phyloP scores from a whole-genome alignment of 2,888 invertebrate species.

The Lepidochrysops patricia region DNA sequence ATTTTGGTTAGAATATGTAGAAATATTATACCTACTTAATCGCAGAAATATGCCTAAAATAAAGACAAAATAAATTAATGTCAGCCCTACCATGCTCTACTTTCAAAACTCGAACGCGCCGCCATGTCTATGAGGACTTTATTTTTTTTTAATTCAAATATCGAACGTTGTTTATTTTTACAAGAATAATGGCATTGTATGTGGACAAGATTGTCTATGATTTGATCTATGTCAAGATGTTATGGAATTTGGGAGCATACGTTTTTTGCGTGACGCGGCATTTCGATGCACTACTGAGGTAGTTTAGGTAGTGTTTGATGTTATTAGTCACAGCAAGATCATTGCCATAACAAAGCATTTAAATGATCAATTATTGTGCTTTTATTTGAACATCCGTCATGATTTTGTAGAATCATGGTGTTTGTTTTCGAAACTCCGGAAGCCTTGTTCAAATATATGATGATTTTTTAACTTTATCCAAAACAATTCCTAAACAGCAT shows the following conservation, averaged over 20 bases:
- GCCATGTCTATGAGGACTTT: conserved; percentile 43
- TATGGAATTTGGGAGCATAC: conserved; percentile 46
- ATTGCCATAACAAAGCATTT: background rate
- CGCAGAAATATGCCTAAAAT: no score
- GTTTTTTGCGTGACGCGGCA: conserved; percentile 48
- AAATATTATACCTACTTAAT: no score
- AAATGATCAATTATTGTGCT: background rate
- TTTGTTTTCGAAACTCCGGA: no score
- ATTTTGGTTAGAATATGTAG: no score
- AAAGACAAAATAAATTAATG: conserved; percentile 1
- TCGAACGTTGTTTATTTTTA: conserved; percentile 55
- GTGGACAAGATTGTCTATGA: conserved; percentile 57
- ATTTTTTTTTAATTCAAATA: conserved; percentile 49
- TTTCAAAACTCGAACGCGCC: conserved; percentile 51
- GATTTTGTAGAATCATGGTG: no score
- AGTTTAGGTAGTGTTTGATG: conserved; percentile 22
- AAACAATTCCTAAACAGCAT: no score
- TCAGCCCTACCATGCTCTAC: conserved; percentile 48
- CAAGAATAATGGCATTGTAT: conserved; percentile 66
- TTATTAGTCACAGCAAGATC: conserved; percentile 1
- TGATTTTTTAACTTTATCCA: no score
- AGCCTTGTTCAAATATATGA: no score
- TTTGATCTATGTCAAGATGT: conserved; percentile 42
- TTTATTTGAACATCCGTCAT: no score
- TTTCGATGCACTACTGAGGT: conserved; percentile 30